Evolutionary conservation across 2,797 vertebrate species (phyloP).

Genomic region (Denticeps clupeoides): DNA sequence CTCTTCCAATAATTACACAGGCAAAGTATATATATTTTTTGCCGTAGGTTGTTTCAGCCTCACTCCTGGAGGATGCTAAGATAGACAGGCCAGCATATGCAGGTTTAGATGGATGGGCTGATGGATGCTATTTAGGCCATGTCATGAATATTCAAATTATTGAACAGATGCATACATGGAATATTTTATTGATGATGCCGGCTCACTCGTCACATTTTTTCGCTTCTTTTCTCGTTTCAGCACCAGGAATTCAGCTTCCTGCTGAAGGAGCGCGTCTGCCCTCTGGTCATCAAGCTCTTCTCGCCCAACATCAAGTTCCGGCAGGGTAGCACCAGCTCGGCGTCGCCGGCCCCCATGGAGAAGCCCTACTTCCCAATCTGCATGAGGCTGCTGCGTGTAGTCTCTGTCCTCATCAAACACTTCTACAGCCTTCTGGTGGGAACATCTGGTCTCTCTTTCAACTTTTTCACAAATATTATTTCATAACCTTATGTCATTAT

Average conservation of each 20-base stretch:
- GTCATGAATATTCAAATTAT: no score
- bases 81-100: no score
- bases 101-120: no score
- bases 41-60: no score
- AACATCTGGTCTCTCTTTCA: no score
- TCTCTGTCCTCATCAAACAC: slow-evolving; percentile 96
- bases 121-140: no score
- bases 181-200: no score
- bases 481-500: slow-evolving; percentile 32
- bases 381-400: slow-evolving; percentile 92
- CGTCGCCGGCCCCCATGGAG: slow-evolving; percentile 90
- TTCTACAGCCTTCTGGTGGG: slow-evolving; percentile 95
- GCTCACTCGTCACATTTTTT: neutral
- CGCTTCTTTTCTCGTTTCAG: slow-evolving; percentile 46
- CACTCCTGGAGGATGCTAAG: no score
- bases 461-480: no score
- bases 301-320: slow-evolving; percentile 99
- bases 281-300: slow-evolving; percentile 97
- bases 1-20: no score
- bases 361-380: slow-evolving; percentile 98
- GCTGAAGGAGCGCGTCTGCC: slow-evolving; percentile 93
- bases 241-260: slow-evolving; percentile 98
- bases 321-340: slow-evolving; percentile 75
- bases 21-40: no score
- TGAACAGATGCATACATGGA: no score